Evolutionary conservation across 2,888 invertebrate species (phyloP), one percentile per base, ranked within the genome.

Genomic region (Suillia variegata): DNA sequence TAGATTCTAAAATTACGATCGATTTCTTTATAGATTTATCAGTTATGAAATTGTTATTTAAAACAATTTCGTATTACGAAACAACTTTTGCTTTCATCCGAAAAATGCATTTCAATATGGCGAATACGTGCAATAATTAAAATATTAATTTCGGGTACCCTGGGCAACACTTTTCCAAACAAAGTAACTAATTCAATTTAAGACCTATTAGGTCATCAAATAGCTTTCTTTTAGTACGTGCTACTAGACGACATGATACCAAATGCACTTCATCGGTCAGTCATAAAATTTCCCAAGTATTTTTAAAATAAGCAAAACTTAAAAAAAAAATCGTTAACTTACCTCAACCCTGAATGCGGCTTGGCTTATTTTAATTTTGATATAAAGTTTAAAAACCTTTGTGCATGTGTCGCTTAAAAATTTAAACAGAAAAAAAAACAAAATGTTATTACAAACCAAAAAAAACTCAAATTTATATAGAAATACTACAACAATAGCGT

Each of bases 391-490:
- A 10, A 6, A 10, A 6, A 26, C 26, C 26, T 26, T 10, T 26
- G 5, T 26, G 6, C 38, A 4, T 38, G n/a, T 38, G n/a, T n/a
- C n/a, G 15, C 38, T 38, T 38, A 38, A 38, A 38, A 13, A 10
- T 38, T n/a, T 38, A 38, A 38, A 31, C n/a, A 4, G 38, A 38
- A 50, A 50, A 15, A 13, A 48, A 8, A 10, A 50, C 24, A 50
- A 21, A 50, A 50, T 13, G 20, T 21, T 20, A 6, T 51, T 6
- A 50, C 8, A 21, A 50, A 50, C n/a, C 8, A 24, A 22, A 24
- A 24, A 50, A 50, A 24, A 24, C 21, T 13, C 3, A 50, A 50
- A 50, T 50, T 54, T 38, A 42, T 34, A n/a, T n/a, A n/a, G n/a
- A n/a, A n/a, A n/a, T 53, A 53, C 22, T 18, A 42, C 18, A 17